These are phyloP conservation scores for Apostichopus parvimensis DNA, from an alignment of 35 echinoderm and acorn worm species.

Conservation along the genomic window DNA sequence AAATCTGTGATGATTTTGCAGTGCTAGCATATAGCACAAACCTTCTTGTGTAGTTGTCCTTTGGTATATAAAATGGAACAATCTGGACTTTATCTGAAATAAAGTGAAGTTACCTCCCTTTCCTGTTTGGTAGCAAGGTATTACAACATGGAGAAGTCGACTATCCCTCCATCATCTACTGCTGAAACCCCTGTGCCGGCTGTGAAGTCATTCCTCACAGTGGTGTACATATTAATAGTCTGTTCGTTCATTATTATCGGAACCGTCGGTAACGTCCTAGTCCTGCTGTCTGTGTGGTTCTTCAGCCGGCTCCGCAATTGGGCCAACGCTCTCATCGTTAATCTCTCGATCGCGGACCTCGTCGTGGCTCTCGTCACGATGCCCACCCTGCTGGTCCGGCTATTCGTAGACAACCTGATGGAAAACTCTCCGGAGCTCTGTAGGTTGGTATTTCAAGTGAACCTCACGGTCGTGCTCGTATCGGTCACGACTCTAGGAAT, in stretches of 20 bases:
- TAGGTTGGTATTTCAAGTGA: slow-evolving; percentile 28
- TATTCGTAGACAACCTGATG: slow-evolving; percentile 4
- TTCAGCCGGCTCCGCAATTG: slow-evolving; percentile 26
- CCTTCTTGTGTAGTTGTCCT: too few species aligned
- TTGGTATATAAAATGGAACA: too few species aligned
- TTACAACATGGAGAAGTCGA: too few species aligned
- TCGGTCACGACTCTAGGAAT: slow-evolving; percentile 18
- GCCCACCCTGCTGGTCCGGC: slow-evolving; percentile 16
- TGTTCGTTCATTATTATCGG: slow-evolving; percentile 45
- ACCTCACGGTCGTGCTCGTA: slow-evolving; percentile 13
- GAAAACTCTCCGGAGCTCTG: not conserved
- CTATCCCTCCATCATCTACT: too few species aligned
- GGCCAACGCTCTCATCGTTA: slow-evolving; percentile 42
- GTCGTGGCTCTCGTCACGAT: not conserved
- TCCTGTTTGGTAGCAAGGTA: too few species aligned
- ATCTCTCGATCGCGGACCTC: slow-evolving; percentile 33
- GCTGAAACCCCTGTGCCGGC: not conserved
- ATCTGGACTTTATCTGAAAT: too few species aligned
- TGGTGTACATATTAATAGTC: not conserved
- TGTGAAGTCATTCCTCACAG: not conserved
- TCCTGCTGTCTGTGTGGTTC: slow-evolving; percentile 56
- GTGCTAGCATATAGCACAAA: too few species aligned
- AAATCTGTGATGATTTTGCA: too few species aligned
- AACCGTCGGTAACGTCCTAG: slow-evolving; percentile 66
- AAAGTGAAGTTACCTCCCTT: too few species aligned